Evolutionary conservation across 2,113 vertebrate species (phyloP).

Genomic region (Podarcis muralis): DNA sequence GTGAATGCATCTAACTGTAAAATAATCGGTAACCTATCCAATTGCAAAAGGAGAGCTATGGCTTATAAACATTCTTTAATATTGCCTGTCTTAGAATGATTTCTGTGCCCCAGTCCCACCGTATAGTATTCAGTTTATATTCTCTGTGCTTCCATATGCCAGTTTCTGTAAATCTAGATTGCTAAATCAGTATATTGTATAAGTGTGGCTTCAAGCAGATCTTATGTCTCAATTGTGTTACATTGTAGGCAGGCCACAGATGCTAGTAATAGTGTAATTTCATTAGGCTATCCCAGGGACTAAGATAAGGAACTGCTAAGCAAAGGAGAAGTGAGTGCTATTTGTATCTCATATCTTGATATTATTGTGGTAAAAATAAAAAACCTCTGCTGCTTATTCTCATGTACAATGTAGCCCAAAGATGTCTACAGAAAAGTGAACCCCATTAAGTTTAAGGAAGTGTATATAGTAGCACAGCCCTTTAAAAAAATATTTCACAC

Average conservation of each 20-base stretch:
- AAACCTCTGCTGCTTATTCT: rapidly evolving
- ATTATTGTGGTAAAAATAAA: rapidly evolving
- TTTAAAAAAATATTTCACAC: neutral
- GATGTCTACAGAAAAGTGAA: no score
- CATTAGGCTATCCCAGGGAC: neutral
- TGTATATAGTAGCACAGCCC: no score
- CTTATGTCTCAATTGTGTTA: neutral
- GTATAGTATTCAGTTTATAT: no score
- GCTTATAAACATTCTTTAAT: no score
- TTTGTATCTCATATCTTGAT: neutral
- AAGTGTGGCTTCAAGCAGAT: neutral
- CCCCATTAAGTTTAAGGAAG: neutral
- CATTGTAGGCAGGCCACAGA: neutral
- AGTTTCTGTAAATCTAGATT: no score
- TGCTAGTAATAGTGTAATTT: neutral
- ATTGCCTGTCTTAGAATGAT: no score
- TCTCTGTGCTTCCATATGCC: no score
- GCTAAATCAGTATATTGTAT: neutral
- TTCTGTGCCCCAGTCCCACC: no score
- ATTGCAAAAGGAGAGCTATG: neutral
- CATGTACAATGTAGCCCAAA: no score
- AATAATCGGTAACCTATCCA: neutral
- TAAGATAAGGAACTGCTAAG: neutral
- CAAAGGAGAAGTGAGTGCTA: neutral
- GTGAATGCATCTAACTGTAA: no score